Evolutionary conservation across 2,113 vertebrate species (phyloP), one percentile per base, ranked within the genome.

Genomic region (Telmatochromis bifrenatus): DNA sequence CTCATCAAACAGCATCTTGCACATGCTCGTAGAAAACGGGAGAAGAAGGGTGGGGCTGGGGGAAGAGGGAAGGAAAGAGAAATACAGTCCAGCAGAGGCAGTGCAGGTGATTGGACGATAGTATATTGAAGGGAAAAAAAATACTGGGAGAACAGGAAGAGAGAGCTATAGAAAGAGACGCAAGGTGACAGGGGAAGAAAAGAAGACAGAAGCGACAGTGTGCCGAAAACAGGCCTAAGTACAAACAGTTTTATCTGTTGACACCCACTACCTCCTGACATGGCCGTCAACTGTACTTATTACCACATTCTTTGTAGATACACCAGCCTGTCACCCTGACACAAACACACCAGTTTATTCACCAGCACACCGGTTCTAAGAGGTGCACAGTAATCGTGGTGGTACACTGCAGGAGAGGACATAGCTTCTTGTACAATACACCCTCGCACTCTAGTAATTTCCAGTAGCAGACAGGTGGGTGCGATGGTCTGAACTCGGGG

Each of bases 171-270:
- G 84, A 83, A 88, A 88, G 53, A 88, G 82, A 91, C 84, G 54
- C 85, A 82, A 90, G 91, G 93, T 90, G 94, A 94, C 93, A 93
- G 84, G 31, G 47, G 79, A 86, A 65, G 60, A 37, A 65, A 65
- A 37, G 88, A 89, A 94, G 89, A 84, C 86, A 89, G 87, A 86
- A 90, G 89, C 45, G 91, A 93, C 94, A 93, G 84, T 65, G 85
- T 86, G 84, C 87, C 6, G 70, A 88, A 87, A 90, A 82, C 91
- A 53, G 90, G 87, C 79, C 91, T 92, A 92, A 95, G 92, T 89
- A 94, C 94, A 94, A 95, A 94, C 90, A 89, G 87, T 88, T 95
- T 96, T 94, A 95, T 95, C 94, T 92, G 94, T 93, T 93, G 95
- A 95, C 93, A 93, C 95, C 91, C 90, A 91, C 93, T 92, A 88